Evolutionary conservation across 1,140 invertebrate genomes (phyloP).

Genomic region (Drosophila novamexicana): DNA sequence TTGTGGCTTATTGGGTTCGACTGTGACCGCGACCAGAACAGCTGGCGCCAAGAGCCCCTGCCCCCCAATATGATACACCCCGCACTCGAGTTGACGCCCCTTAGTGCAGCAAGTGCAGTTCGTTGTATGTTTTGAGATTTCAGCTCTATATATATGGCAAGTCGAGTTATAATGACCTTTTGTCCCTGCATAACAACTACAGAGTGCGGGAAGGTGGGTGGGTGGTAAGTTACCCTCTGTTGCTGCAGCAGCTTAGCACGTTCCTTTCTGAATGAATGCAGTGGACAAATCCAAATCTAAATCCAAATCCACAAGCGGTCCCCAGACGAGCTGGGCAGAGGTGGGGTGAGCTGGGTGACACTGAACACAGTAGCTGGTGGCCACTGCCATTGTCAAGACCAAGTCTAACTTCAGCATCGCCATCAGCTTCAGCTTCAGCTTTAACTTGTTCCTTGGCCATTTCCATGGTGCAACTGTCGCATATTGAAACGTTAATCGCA

Average conservation of each 20-base stretch:
- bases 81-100: no score
- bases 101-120: slow-evolving; percentile 18
- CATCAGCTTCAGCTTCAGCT: background rate
- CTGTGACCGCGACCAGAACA: slow-evolving; percentile 12
- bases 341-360: background rate
- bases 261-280: slow-evolving; percentile 61
- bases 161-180: slow-evolving; percentile 68
- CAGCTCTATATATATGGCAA: slow-evolving; percentile 4
- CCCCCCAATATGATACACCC: background rate
- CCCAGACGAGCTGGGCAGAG: background rate
- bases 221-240: no score
- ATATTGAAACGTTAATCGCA: slow-evolving; percentile 79
- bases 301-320: slow-evolving; percentile 59
- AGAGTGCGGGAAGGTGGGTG: background rate
- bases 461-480: slow-evolving; percentile 64
- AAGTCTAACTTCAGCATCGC: background rate
- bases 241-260: slow-evolving; percentile 46
- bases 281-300: slow-evolving; percentile 28
- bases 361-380: background rate
- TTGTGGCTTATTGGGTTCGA: slow-evolving; percentile 2
- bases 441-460: slow-evolving; percentile 6
- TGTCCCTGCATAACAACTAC: slow-evolving; percentile 27
- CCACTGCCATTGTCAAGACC: slow-evolving; percentile 19
- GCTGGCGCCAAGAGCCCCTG: slow-evolving; percentile 1
- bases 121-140: slow-evolving; percentile 16